Conservation (phyloP, 2,888 invertebrate genomes). For the Limnephilus auricula region DNA sequence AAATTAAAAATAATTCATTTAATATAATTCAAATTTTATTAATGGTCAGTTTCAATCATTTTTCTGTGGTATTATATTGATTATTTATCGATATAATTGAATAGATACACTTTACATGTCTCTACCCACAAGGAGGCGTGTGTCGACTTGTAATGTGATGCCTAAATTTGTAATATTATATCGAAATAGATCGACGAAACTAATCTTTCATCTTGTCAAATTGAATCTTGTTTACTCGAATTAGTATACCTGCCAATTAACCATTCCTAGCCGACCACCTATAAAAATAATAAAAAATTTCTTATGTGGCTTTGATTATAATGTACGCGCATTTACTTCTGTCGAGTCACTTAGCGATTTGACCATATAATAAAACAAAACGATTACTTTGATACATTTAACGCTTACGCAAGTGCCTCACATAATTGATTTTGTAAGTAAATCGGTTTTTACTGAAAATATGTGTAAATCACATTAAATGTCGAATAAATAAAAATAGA, state of each 20-base stretch:
- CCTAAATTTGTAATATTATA: not conserved
- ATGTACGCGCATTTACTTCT: not conserved
- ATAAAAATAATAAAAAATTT: not conserved
- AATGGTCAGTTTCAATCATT: not conserved
- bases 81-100: not conserved
- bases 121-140: not conserved
- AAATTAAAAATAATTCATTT: no score
- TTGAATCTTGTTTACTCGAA: not conserved
- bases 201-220: not conserved
- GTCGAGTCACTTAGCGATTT: not conserved
- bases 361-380: not conserved
- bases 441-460: no score
- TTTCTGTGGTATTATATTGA: not conserved
- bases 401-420: no score
- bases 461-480: no score
- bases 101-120: not conserved
- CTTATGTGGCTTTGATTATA: not conserved
- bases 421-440: no score
- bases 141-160: not conserved
- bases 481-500: no score
- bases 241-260: not conserved
- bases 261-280: not conserved
- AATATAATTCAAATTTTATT: not conserved
- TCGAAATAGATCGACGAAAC: not conserved
- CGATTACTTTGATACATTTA: no score